Percentiles rank a stretch among this genome's conserved stretches.
These are phyloP conservation scores for Myioborus miniatus DNA, from an alignment of 2,797 vertebrate genomes.

Conservation along the genomic window DNA sequence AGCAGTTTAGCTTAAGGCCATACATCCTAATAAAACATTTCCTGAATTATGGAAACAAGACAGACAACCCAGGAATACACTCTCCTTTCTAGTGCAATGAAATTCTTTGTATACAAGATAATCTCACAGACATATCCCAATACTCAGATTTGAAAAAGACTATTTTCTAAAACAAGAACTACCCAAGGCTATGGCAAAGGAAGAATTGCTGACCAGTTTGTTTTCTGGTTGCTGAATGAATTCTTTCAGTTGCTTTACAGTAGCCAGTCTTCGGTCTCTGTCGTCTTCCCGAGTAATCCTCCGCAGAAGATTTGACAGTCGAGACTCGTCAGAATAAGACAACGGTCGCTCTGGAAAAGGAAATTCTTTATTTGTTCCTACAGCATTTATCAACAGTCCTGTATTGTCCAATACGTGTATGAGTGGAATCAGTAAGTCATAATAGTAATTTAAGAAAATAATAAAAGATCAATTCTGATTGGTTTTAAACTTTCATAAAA, in stretches of 20 bases:
- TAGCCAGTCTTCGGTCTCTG: constrained; percentile 96
- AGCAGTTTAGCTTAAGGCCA: neutral
- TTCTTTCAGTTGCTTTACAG: constrained; percentile 97
- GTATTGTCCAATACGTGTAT: accelerated
- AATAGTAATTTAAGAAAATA: neutral
- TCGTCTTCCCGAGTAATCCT: constrained; percentile 98
- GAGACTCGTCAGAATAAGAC: constrained; percentile 98
- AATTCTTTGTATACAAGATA: neutral
- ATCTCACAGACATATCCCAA: neutral
- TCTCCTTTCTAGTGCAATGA: neutral
- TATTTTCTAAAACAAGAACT: neutral
- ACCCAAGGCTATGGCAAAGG: neutral
- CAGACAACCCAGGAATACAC: neutral
- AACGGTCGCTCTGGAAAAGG: constrained; percentile 89
- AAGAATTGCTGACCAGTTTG: constrained; percentile 87
- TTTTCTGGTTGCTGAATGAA: constrained; percentile 98
- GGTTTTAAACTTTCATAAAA: neutral
- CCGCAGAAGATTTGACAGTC: constrained; percentile 98
- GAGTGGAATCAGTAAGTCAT: accelerated
- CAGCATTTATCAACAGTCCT: neutral
- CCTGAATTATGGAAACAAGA: neutral
- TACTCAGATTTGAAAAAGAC: neutral
- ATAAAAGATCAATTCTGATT: neutral
- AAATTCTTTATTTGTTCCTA: neutral
- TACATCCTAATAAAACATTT: neutral